Percentiles rank a stretch among this genome's conserved stretches.
Conservation (phyloP, 2,113 vertebrate genomes). For the Brachyistius frenatus region DNA sequence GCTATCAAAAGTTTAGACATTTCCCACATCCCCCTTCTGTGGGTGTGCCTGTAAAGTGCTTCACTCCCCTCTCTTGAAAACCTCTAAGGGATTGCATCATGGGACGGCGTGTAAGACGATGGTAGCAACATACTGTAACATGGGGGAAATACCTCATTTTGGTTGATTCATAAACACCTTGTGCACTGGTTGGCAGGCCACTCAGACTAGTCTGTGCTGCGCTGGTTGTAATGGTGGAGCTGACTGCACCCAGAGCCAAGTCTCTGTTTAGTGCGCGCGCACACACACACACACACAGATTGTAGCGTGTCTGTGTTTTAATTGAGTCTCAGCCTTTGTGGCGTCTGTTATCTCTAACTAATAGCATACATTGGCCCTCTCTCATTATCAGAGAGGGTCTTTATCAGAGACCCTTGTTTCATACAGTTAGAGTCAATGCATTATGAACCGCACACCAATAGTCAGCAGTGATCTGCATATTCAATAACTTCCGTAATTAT, state of each 20-base stretch:
- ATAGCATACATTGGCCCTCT: conserved; percentile 77
- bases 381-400: conserved; percentile 81
- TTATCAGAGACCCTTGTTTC: conserved; percentile 82
- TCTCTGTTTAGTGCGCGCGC: neutral
- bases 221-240: conserved; percentile 39
- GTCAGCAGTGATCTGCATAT: conserved; percentile 87
- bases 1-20: conserved; percentile 74
- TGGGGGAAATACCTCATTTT: conserved; percentile 76
- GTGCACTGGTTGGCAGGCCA: conserved; percentile 40
- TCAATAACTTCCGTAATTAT: conserved; percentile 89
- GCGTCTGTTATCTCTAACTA: conserved; percentile 79
- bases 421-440: conserved; percentile 83
- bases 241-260: conserved; percentile 34
- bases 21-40: conserved; percentile 69
- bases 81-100: conserved; percentile 76
- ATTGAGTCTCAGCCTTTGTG: conserved; percentile 78
- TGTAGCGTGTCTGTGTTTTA: conserved; percentile 73
- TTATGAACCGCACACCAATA: conserved; percentile 82
- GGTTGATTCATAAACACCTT: conserved; percentile 79
- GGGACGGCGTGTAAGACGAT: conserved; percentile 65
- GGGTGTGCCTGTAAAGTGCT: conserved; percentile 77
- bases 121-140: conserved; percentile 74
- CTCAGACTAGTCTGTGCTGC: conserved; percentile 37
- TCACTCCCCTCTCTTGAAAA: conserved; percentile 65
- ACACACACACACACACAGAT: conserved; percentile 44